Base-by-base conservation (phyloP, 2,888 invertebrate genomes). In the Archips xylosteana region DNA sequence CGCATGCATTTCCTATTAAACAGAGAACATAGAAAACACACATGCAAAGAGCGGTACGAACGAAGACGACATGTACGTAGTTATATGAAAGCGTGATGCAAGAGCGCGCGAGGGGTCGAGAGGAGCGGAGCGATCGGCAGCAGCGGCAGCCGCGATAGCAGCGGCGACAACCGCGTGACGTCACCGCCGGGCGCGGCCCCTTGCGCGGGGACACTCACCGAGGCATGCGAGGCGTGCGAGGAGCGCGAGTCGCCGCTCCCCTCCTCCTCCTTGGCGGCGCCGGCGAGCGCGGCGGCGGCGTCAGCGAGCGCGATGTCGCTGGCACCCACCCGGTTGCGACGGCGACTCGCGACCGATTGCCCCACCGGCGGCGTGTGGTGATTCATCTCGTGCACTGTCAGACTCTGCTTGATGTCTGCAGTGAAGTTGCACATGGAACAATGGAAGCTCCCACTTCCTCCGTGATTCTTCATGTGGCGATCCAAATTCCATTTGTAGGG, bases 401-500 rank as follows among this genome's bases (percentile, higher is more conserved):
- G 92, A 87, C 98, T 98, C 88, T 98, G 98, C 87, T 98, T 97
- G 87, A 98, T 98, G 85, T 98, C 98, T 49, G 98, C 98, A 12
- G 97, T 97, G 89, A 98, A 98, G 89, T 98, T 97, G 89, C 98
- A 98, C 79, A 97, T 96, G 59, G 97, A 96, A 90, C 98, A 98
- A 84, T 96, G 96, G 90, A 97, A 97, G 76, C 96, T 96, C n/a
- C 98, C 98, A 71, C 95, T 96, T 3, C 98, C 98, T 77, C 96
- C 97, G 92, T 98, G 98, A 88, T 98, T 98, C 90, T 97, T 97
- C 95, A 97, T 97, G 88, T 99, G 99, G 8, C 99, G 96, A 87
- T 99, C 99, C 90, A 98, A 95, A 92, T 99, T 99, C 97, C 98
- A 98, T 89, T 97, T 97, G 94, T 97, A 97, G 34, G 98, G 98